A percentile compares a stretch with the other conserved stretches of the same genome.
phyloP scores from a whole-genome alignment of 2,888 invertebrate genomes.

The Boloria euphrosyne region DNA sequence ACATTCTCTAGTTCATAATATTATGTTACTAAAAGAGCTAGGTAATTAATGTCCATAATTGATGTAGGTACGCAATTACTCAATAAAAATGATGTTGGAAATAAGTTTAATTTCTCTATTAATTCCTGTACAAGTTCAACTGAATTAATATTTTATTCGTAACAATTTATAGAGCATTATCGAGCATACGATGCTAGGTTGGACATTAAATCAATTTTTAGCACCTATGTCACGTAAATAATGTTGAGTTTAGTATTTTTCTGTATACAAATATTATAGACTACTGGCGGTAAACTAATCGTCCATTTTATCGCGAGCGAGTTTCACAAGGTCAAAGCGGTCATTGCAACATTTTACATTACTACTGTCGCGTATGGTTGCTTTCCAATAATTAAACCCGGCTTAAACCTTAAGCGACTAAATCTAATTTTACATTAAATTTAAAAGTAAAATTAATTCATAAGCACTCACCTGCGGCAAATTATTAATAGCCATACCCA shows the following conservation, averaged over 20 bases:
- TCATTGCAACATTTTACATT: constrained; percentile 76
- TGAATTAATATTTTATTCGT: neutral
- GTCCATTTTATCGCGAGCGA: constrained; percentile 73
- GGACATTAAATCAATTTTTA: too few relatives aligned
- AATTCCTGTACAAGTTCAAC: neutral
- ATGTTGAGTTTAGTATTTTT: constrained; percentile 11
- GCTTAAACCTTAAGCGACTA: constrained; percentile 48
- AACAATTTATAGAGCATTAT: neutral
- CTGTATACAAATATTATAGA: constrained; percentile 41
- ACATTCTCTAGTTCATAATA: neutral
- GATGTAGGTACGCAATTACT: too few relatives aligned
- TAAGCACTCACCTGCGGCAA: constrained; percentile 67
- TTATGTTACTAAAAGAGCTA: neutral
- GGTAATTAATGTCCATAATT: too few relatives aligned
- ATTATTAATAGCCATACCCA: constrained; percentile 76
- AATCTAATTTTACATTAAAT: constrained; percentile 41
- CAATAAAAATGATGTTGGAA: too few relatives aligned
- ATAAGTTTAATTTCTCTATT: too few relatives aligned
- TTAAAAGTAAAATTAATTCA: constrained; percentile 28
- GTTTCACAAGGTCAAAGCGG: constrained; percentile 82
- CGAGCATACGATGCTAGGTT: too few relatives aligned
- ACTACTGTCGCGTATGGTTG: constrained; percentile 54
- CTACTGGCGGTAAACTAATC: constrained; percentile 54
- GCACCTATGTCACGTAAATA: neutral
- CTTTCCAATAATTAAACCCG: constrained; percentile 73